These are phyloP conservation scores for Smithornis capensis DNA, from an alignment of 2,113 vertebrate genomes.

Conservation along the genomic window DNA sequence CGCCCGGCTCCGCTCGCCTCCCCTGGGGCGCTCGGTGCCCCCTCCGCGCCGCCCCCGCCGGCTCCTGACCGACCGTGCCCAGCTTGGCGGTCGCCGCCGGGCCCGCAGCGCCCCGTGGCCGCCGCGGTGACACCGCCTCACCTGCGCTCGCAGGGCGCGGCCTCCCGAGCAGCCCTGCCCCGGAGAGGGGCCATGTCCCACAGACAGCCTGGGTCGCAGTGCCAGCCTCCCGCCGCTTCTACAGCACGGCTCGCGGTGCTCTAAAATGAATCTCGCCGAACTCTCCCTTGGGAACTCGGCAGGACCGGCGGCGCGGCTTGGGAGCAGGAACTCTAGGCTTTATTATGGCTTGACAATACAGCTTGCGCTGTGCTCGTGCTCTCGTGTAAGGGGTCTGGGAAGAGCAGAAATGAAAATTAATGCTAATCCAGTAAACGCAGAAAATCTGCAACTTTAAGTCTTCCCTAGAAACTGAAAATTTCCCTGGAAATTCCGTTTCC, in stretches of 20 bases:
- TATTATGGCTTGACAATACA: fast-evolving
- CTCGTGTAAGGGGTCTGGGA: background rate
- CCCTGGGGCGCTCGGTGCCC: background rate
- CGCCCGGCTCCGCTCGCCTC: background rate
- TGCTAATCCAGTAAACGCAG: background rate
- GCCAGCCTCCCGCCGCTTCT: fast-evolving
- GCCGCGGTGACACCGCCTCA: background rate
- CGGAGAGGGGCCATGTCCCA: fast-evolving
- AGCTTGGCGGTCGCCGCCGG: background rate
- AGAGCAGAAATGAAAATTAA: background rate
- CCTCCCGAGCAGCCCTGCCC: background rate
- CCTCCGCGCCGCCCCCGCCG: background rate
- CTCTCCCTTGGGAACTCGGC: background rate
- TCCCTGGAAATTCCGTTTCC: background rate
- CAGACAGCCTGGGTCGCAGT: fast-evolving
- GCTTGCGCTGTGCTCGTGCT: background rate
- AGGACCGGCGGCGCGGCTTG: fast-evolving
- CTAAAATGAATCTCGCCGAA: fast-evolving
- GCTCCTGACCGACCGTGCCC: background rate
- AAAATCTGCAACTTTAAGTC: background rate
- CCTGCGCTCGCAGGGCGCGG: background rate
- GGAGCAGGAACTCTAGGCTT: fast-evolving
- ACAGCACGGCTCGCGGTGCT: fast-evolving
- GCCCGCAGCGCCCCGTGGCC: background rate
- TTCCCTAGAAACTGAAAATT: background rate